phyloP scores from a whole-genome alignment of 2,113 vertebrate genomes.

The Urocolius indicus region DNA sequence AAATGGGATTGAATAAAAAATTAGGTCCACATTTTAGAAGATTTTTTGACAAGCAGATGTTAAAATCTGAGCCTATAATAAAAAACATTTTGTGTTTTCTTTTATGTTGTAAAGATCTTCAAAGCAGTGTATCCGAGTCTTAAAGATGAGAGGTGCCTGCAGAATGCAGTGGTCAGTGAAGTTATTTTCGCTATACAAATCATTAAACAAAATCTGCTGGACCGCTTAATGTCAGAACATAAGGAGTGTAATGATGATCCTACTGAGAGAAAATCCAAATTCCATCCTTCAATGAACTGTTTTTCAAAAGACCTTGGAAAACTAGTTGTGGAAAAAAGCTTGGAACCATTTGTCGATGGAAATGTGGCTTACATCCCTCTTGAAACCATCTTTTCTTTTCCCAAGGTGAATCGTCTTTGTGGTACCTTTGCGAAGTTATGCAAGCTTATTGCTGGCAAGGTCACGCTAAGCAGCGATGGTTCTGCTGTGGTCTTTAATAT shows the following conservation, averaged over 20 bases:
- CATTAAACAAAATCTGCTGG: constrained; percentile 72
- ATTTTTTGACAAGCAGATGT: background rate
- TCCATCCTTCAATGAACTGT: background rate
- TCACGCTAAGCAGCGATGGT: constrained; percentile 78
- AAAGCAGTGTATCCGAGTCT: constrained; percentile 89
- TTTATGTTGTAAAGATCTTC: constrained; percentile 80
- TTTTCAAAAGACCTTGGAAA: constrained; percentile 15
- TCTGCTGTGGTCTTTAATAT: constrained; percentile 73
- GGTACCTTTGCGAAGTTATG: constrained; percentile 75
- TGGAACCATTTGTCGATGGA: constrained; percentile 60
- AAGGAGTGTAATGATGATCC: background rate
- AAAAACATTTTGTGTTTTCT: background rate
- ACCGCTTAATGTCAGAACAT: background rate
- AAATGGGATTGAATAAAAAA: background rate
- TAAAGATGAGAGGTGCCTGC: constrained; percentile 85
- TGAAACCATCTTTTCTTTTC: constrained; percentile 77
- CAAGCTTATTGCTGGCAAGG: constrained; percentile 70
- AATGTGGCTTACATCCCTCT: constrained; percentile 83
- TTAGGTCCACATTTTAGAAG: background rate
- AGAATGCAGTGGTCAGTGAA: constrained; percentile 79
- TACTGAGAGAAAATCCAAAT: background rate
- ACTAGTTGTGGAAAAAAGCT: background rate
- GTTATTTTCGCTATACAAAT: constrained; percentile 78
- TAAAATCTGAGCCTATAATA: background rate
- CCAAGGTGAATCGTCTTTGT: constrained; percentile 81